Base-by-base conservation (phyloP, 2,797 vertebrate genomes). In the Pangasius djambal region DNA sequence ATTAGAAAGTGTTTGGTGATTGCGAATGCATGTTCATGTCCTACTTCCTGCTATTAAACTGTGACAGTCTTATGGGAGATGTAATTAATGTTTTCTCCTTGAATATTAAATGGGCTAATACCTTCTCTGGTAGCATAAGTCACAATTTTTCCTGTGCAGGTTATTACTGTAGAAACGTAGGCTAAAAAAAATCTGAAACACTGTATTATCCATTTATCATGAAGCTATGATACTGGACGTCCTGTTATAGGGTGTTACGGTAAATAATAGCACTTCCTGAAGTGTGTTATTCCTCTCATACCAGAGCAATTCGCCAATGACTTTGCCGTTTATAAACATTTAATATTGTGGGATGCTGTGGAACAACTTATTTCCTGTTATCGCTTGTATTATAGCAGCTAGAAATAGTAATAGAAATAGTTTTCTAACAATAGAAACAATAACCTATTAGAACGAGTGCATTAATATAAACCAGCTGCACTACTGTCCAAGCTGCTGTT, bases 61-160 rank as follows among this genome's bases (percentile, higher is more conserved):
- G 20, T 52, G 22, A 37, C 12, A 55, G 48, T 75, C 40, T 65
- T 77, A 15, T 12, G 5, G 18, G 48, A 59, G 69, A 48, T n/a
- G 48, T 63, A 72, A 48, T 63, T 50, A 63, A 84, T 88, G 65
- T 84, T 75, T 75, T 34, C 10, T 63, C 2, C 28, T 83, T 83
- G 63, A 77, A 40, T 87, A 57, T 87, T 81, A 69, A 55, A 63
- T 81, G 8, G 48, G 63, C 13, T 57, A 69, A 81, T 81, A 28
- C 22, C 57, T 72, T 40, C 20, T 72, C 22, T 44, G 50, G 4
- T 31, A 13, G 65, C 9, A 34, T 22, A 70, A 31, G 55, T 85
- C 75, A 55, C 75, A 50, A 1, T 31, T 13, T n/a, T 74, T 44
- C 12, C n/a, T 28, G 69, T 22, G 40, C 6, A 22, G 83, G 18